phyloP scores from a whole-genome alignment of 2,888 invertebrate species.

The Charanyca ferruginea region DNA sequence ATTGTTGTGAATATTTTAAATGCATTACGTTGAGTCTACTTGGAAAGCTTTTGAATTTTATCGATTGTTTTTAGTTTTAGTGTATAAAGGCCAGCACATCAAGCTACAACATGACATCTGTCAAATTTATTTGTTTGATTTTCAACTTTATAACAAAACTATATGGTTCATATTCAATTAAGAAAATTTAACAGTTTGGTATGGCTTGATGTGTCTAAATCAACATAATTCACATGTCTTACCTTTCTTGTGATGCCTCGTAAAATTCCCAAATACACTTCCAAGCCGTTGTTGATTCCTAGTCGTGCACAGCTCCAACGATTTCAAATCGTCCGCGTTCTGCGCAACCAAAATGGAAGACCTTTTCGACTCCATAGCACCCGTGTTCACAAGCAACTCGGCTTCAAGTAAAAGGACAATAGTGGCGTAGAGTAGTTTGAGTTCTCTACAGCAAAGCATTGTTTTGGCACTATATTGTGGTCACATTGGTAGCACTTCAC shows the following conservation, averaged over 20 bases:
- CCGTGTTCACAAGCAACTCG: slow-evolving; percentile 84
- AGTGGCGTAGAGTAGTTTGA: slow-evolving; percentile 87
- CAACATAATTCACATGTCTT: slow-evolving; percentile 24
- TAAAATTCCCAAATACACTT: slow-evolving; percentile 88
- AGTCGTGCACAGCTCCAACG: slow-evolving; percentile 84
- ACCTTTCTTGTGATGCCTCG: slow-evolving; percentile 89
- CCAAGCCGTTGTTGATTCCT: slow-evolving; percentile 87
- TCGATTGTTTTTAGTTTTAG: too few species aligned
- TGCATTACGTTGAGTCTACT: too few species aligned
- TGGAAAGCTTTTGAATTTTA: too few species aligned
- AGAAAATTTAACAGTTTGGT: too few species aligned
- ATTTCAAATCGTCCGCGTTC: slow-evolving; percentile 84
- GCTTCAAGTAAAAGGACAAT: slow-evolving; percentile 86
- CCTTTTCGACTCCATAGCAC: slow-evolving; percentile 86
- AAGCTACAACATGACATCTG: too few species aligned
- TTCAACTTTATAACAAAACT: too few species aligned
- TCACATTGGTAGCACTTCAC: slow-evolving; percentile 82
- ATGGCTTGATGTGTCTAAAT: too few species aligned
- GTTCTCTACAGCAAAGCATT: slow-evolving; percentile 89
- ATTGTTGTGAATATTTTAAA: too few species aligned
- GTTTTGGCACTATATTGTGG: slow-evolving; percentile 85
- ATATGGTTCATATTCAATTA: too few species aligned
- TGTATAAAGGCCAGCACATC: too few species aligned
- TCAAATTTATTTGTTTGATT: too few species aligned
- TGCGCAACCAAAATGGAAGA: slow-evolving; percentile 85